Conservation (phyloP, 2,888 invertebrate species). For the Adineta ricciae region DNA sequence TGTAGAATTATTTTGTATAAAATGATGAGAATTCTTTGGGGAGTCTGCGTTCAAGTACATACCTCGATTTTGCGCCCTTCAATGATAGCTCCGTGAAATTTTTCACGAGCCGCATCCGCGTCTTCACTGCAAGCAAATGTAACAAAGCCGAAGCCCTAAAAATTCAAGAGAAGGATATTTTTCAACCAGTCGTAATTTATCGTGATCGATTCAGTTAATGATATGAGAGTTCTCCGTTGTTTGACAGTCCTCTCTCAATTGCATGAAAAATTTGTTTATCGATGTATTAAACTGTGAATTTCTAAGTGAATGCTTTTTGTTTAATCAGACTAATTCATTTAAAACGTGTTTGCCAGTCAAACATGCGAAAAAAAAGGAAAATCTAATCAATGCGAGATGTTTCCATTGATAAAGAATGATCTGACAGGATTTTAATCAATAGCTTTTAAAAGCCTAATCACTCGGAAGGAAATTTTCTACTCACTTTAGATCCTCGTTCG, state of each 20-base stretch:
- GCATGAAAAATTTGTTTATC: no score
- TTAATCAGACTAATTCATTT: background rate
- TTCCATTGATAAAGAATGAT: background rate
- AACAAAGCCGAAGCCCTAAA: slow-evolving; percentile 99
- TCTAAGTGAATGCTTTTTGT: no score
- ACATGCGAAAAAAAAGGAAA: background rate
- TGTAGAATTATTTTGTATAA: background rate
- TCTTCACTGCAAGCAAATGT: slow-evolving; percentile 99
- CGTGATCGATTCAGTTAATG: background rate
- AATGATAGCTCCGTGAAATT: slow-evolving; percentile 99
- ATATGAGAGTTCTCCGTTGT: no score
- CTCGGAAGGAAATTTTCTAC: no score
- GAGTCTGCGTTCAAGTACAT: background rate
- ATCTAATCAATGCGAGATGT: background rate
- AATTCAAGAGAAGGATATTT: background rate
- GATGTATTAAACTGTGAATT: no score
- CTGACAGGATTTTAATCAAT: background rate
- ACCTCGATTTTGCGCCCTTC: slow-evolving; percentile 99
- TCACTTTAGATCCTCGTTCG: slow-evolving; percentile 95
- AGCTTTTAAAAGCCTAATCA: no score
- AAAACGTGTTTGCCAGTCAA: background rate
- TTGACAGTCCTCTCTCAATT: no score
- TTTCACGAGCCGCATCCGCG: slow-evolving; percentile 99
- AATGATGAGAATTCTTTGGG: no score
- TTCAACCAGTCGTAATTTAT: no score